Conservation (phyloP, 2,113 vertebrate genomes). For the Danionella cerebrum region DNA sequence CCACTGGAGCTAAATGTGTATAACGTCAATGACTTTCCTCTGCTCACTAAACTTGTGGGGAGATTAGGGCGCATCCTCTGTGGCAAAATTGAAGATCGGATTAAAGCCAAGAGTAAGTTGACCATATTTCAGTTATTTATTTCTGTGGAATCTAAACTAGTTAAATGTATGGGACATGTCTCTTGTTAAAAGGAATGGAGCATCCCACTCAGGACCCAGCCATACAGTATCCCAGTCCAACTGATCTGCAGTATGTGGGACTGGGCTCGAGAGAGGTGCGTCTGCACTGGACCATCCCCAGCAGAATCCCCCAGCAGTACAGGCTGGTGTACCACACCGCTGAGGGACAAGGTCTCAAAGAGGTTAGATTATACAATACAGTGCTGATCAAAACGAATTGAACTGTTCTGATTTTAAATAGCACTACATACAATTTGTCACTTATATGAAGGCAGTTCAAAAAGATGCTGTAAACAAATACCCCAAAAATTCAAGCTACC, state of each 20-base stretch:
- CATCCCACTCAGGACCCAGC: conserved; percentile 52
- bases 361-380: too few species aligned
- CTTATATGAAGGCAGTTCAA: too few species aligned
- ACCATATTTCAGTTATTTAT: not conserved
- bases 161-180: not conserved
- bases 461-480: too few species aligned
- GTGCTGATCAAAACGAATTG: too few species aligned
- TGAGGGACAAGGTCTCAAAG: conserved; percentile 68
- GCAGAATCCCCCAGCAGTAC: conserved; percentile 66
- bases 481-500: too few species aligned
- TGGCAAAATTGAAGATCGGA: conserved; percentile 71
- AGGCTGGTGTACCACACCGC: conserved; percentile 77
- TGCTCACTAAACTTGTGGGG: conserved; percentile 75
- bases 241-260: conserved; percentile 71
- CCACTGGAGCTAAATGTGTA: conserved; percentile 81
- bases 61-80: conserved; percentile 78
- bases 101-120: conserved; percentile 55
- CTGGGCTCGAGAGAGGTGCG: conserved; percentile 75
- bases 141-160: not conserved
- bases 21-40: conserved; percentile 82
- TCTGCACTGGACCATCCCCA: conserved; percentile 74
- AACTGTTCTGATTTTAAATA: too few species aligned
- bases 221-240: conserved; percentile 64
- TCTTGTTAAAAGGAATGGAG: conserved; percentile 49
- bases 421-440: too few species aligned